Evolutionary conservation across 2,888 invertebrate genomes (phyloP).

Genomic region (Elysia crispata): DNA sequence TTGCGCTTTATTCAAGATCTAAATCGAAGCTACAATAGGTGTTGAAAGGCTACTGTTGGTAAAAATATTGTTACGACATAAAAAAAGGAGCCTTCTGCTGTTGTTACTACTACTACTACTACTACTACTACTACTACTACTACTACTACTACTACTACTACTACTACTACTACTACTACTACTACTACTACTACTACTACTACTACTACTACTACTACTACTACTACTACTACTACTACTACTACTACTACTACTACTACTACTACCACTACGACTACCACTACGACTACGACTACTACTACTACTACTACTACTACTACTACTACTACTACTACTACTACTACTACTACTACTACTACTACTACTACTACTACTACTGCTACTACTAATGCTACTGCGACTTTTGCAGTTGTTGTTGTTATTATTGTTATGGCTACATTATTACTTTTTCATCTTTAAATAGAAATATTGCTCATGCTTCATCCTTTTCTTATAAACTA

Average conservation of each 20-base stretch:
- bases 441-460: too few relatives aligned
- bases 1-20: too few relatives aligned
- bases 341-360: slow-evolving; percentile 26
- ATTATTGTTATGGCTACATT: too few relatives aligned
- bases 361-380: slow-evolving; percentile 15
- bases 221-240: slow-evolving; percentile 5
- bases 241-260: not conserved
- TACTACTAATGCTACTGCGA: slow-evolving; percentile 21
- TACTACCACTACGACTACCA: not conserved
- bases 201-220: slow-evolving; percentile 5
- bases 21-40: too few relatives aligned
- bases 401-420: too few relatives aligned
- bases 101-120: not conserved
- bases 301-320: not conserved
- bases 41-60: too few relatives aligned
- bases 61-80: too few relatives aligned
- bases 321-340: slow-evolving; percentile 10
- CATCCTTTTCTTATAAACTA: too few relatives aligned
- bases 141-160: not conserved
- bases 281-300: too few relatives aligned
- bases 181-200: slow-evolving; percentile 6
- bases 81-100: not conserved
- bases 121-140: not conserved
- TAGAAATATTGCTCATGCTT: too few relatives aligned
- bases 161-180: not conserved